Conservation (phyloP, 2,113 vertebrate species). For the Lota lota region DNA sequence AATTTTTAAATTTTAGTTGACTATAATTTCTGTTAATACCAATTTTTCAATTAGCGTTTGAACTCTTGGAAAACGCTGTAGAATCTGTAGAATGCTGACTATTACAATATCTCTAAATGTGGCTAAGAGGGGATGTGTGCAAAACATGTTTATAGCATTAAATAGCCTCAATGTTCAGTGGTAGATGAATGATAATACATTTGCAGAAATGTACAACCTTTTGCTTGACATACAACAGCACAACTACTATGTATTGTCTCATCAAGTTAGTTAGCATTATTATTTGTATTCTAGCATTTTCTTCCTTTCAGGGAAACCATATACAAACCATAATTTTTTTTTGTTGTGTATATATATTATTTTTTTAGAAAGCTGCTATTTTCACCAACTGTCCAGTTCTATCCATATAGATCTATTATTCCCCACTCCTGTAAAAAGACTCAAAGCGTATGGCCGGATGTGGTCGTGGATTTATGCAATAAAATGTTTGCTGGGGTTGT, state of each 20-base stretch:
- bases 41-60: too few species aligned
- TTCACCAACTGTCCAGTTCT: conserved; percentile 64
- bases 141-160: conserved; percentile 25
- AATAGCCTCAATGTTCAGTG: conserved; percentile 5
- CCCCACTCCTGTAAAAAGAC: conserved; percentile 36
- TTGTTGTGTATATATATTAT: conserved; percentile 21
- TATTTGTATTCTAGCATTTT: conserved; percentile 21
- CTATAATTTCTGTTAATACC: conserved; percentile 25
- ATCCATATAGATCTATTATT: conserved; percentile 33
- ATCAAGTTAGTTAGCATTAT: conserved; percentile 19
- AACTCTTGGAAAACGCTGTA: conserved; percentile 16
- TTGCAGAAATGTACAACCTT: conserved; percentile 39
- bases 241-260: conserved; percentile 57
- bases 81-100: conserved; percentile 13
- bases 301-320: conserved; percentile 55
- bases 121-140: conserved; percentile 63
- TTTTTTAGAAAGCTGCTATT: conserved; percentile 78
- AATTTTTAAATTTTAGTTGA: conserved; percentile 22
- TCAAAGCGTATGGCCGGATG: conserved; percentile 65
- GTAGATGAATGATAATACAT: conserved; percentile 33
- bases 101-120: conserved; percentile 33
- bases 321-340: conserved; percentile 14
- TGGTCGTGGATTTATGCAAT: conserved; percentile 94
- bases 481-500: conserved; percentile 88
- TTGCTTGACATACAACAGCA: conserved; percentile 67